These are phyloP conservation scores for Paragorgia papillata DNA, from an alignment of 92 coral and sea anemone genomes.

Conservation along the genomic window DNA sequence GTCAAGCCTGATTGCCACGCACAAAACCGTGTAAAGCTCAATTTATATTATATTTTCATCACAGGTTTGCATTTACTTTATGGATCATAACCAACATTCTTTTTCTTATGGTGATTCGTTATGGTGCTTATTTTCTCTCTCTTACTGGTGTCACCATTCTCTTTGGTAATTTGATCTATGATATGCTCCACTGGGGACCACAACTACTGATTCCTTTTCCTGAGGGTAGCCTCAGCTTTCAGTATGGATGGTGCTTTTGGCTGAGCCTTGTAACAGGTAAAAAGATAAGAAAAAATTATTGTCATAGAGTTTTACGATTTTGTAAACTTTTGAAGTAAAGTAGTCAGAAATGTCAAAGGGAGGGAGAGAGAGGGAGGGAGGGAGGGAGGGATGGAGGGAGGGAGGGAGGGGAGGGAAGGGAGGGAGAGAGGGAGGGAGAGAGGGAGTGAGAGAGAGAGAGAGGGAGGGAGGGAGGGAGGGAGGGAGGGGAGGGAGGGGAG, in stretches of 20 bases:
- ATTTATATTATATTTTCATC: not conserved
- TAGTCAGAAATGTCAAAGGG: too few relatives aligned
- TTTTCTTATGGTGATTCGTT: slow-evolving; percentile 34
- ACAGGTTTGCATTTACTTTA: slow-evolving; percentile 20
- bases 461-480: too few relatives aligned
- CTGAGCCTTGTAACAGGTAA: slow-evolving; percentile 30
- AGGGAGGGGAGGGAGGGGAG: too few relatives aligned
- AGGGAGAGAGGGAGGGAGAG: too few relatives aligned
- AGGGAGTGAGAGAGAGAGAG: too few relatives aligned
- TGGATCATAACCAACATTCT: slow-evolving; percentile 42
- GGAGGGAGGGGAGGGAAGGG: too few relatives aligned
- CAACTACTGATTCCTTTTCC: slow-evolving; percentile 18
- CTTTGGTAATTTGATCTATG: slow-evolving; percentile 5
- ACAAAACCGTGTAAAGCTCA: too few relatives aligned
- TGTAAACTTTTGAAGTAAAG: too few relatives aligned
- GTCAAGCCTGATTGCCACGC: too few relatives aligned
- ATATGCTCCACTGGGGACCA: slow-evolving; percentile 14
- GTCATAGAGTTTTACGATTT: too few relatives aligned
- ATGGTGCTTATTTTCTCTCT: slow-evolving; percentile 42
- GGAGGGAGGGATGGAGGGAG: too few relatives aligned
- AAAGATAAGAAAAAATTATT: not conserved
- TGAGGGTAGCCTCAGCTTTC: slow-evolving; percentile 2
- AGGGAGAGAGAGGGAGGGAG: too few relatives aligned
- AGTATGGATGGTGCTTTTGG: slow-evolving; percentile 43
- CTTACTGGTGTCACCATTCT: slow-evolving; percentile 27